Conservation (phyloP, 2,888 invertebrate species). For the Cataglyphis livida region DNA sequence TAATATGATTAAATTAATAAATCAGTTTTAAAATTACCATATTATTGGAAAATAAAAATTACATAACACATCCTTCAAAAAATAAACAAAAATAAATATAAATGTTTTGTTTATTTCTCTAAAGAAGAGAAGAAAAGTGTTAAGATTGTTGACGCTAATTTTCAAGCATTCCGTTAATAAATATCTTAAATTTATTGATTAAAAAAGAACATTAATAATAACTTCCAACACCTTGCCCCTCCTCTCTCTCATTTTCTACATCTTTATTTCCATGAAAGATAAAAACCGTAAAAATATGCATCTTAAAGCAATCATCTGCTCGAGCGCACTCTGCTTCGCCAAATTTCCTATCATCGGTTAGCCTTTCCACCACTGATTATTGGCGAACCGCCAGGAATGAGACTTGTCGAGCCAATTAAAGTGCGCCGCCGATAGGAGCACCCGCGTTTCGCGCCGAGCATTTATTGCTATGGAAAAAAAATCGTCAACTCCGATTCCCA, state of each 20-base stretch:
- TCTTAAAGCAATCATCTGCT: constrained; percentile 37
- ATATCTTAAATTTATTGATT: neutral
- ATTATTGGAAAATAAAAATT: constrained; percentile 21
- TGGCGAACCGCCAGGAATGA: constrained; percentile 31
- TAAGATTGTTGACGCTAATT: neutral
- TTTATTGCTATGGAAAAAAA: neutral
- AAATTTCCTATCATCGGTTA: neutral
- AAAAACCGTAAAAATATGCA: constrained; percentile 27
- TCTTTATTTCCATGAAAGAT: neutral
- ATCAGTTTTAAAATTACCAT: neutral
- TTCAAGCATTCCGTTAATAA: neutral
- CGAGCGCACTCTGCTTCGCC: constrained; percentile 16
- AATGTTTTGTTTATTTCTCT: neutral
- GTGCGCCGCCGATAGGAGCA: constrained; percentile 1
- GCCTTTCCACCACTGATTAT: neutral
- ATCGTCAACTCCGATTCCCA: neutral
- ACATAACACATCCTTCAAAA: neutral
- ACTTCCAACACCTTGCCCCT: neutral
- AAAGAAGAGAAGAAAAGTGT: neutral
- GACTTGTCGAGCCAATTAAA: constrained; percentile 6
- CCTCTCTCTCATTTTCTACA: neutral
- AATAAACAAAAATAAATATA: neutral
- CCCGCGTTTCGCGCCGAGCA: constrained; percentile 18
- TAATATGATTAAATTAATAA: neutral
- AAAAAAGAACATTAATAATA: neutral